Base-by-base conservation (phyloP, 2,888 invertebrate genomes). In the Sepiola atlantica region DNA sequence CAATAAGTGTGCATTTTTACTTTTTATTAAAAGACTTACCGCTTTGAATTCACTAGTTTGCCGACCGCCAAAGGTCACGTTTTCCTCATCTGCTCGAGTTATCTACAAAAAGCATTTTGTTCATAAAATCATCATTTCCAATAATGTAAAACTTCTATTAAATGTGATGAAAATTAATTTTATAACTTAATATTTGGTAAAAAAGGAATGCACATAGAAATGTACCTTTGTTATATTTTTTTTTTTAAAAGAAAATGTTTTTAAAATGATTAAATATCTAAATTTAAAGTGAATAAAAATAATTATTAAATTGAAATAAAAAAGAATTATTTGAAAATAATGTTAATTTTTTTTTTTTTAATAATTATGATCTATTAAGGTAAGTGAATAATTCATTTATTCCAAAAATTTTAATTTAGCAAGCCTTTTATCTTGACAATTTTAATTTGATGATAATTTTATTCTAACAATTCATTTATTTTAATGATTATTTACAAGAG, bases 51-150 rank as follows among this genome's bases (percentile, higher is more conserved):
- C 92, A 55, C 92, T 55, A 28, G 92, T 55, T 3, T 92, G 92
- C 20, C 21, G 28, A 92, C 21, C 28, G 12, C 92, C 45, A 92
- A 92, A 92, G 92, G 92, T 54, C 32, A 92, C 28, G 20, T 24
- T 45, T 45, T 92, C 92, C n/a, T 92, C 92, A 18, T 92, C 92
- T 55, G 77, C 32, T 77, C 77, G 77, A 77, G 45, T 95, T 95
- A 95, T 96, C 95, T 95, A 95, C 94, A 35, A 91, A 77, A 90
- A 94, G 57, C 93, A 32, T 77, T n/a, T 55, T 3, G 32, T 45
- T n/a, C 57, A 55, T 90, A 32, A 45, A 45, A 55, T 55, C 18
- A n/a, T 93, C 0, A 32, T 35, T 55, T 32, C 14, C 14, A 32
- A n/a, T 77, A 77, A 32, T 32, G 21, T 1, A n/a, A 77, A 18